These are phyloP conservation scores for Lordiphosa collinella DNA, from an alignment of 1,140 invertebrate genomes.

Conservation along the genomic window DNA sequence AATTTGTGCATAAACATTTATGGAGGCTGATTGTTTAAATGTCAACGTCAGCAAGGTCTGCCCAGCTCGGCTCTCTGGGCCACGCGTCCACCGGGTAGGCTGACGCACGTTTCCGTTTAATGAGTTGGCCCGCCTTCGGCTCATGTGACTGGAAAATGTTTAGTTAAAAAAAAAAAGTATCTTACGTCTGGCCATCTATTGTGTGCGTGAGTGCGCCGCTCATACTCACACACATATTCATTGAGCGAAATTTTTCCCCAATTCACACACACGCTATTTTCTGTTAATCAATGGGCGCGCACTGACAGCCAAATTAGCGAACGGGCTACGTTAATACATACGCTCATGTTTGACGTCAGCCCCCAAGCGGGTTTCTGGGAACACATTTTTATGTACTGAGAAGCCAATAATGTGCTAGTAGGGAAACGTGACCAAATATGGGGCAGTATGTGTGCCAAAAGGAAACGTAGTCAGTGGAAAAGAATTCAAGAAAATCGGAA, in stretches of 20 bases:
- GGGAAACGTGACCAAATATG: slow-evolving; percentile 71
- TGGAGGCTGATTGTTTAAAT: slow-evolving; percentile 16
- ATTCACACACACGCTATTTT: slow-evolving; percentile 23
- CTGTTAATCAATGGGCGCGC: slow-evolving; percentile 49
- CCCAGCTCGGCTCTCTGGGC: background rate
- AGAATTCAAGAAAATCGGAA: too few species aligned
- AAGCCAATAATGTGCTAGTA: background rate
- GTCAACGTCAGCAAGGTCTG: slow-evolving; percentile 6
- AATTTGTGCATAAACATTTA: slow-evolving; percentile 41
- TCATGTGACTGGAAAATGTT: slow-evolving; percentile 55
- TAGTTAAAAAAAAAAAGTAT: too few species aligned
- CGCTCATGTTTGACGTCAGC: slow-evolving; percentile 58
- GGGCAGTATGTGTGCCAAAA: slow-evolving; percentile 27
- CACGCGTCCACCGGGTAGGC: slow-evolving; percentile 20
- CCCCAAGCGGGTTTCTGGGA: slow-evolving; percentile 17
- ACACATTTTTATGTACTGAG: slow-evolving; percentile 2
- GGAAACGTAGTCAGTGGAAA: background rate
- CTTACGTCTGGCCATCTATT: slow-evolving; percentile 26
- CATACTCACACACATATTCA: slow-evolving; percentile 48
- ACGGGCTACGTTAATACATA: slow-evolving; percentile 28
- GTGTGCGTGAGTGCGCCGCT: slow-evolving; percentile 6
- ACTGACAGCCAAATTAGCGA: slow-evolving; percentile 56
- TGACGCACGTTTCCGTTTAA: slow-evolving; percentile 61
- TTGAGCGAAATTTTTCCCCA: slow-evolving; percentile 52
- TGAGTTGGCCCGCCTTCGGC: slow-evolving; percentile 43